Conservation (phyloP, 2,113 vertebrate genomes). For the Dolichotis patagonum region DNA sequence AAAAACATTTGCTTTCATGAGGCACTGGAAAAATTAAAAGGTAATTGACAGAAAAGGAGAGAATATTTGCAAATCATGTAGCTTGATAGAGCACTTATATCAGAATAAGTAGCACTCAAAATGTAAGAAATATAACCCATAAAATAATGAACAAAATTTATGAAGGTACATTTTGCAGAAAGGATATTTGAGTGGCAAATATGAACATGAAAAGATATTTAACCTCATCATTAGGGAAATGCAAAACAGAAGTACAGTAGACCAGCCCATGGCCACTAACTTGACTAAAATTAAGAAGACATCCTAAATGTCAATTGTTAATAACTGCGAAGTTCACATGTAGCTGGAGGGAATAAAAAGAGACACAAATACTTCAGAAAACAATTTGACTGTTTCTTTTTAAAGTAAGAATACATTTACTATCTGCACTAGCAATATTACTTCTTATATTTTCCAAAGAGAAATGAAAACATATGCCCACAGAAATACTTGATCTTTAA, state of each 20-base stretch:
- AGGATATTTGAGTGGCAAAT: neutral
- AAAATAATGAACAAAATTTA: slow-evolving; percentile 23
- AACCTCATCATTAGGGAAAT: neutral
- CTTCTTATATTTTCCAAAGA: neutral
- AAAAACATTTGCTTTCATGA: neutral
- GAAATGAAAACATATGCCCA: neutral
- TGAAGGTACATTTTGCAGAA: neutral
- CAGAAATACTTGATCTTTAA: neutral
- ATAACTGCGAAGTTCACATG: neutral
- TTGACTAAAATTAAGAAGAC: neutral
- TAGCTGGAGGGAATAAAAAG: neutral
- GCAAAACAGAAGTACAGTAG: neutral
- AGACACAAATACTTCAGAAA: neutral
- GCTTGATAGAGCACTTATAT: neutral
- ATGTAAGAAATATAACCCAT: neutral
- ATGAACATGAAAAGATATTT: slow-evolving; percentile 22
- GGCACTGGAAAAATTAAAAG: neutral
- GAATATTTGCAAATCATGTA: neutral
- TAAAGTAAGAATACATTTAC: neutral
- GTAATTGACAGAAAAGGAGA: neutral
- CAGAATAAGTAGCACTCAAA: neutral
- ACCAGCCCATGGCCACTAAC: neutral
- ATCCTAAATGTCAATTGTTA: neutral
- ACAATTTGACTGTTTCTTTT: neutral
- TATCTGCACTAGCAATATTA: neutral